Evolutionary conservation across 92 coral and sea anemone genomes (phyloP), one percentile per base, ranked within the genome.

Genomic region (Pocillopora grandis): DNA sequence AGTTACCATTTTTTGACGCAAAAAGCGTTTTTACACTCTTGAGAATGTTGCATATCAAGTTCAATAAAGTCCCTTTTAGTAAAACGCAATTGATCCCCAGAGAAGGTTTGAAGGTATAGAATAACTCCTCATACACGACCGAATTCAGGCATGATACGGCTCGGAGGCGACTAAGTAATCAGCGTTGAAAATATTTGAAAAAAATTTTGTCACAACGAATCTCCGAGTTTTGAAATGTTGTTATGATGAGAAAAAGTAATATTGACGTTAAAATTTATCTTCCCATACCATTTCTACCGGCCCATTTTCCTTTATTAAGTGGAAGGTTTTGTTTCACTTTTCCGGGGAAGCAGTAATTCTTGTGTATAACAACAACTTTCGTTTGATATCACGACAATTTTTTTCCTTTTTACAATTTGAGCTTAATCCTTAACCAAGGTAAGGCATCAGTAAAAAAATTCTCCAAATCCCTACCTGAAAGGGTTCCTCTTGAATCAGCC

Each of bases 31-130:
- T 66, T 19, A 14, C 16, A 23, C 20, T 52, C 33, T 36, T 18
- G 60, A 78, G 65, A 19, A 60, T 76, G 67, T 76, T 76, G 61
- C 60, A 59, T 57, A 76, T 33, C 80, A 58, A 31, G 19, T 31
- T 8, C 37, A 52, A 58, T 59, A 27, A 58, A 31, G 20, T 20
- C 63, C 64, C 9, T n/a, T 36, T 61, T 16, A 20, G 42, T 6
- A 76, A 58, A 23, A 58, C 55, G 12, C 79, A 20, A 52, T 37
- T 62, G 21, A 58, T 27, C 35, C 20, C 73, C 11, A 42, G 52
- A 7, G 52, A 42, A 3, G 8, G 52, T 3, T 42, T 42, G 52
- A 42, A 42, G 52, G 52, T 3, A 42, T 42, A 42, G 52, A 42
- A 42, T 42, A 42, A 42, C 52, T 59, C 14, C 62, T 16, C 62